Base-by-base conservation (phyloP, 2,113 vertebrate genomes). In the Siniperca knerii region DNA sequence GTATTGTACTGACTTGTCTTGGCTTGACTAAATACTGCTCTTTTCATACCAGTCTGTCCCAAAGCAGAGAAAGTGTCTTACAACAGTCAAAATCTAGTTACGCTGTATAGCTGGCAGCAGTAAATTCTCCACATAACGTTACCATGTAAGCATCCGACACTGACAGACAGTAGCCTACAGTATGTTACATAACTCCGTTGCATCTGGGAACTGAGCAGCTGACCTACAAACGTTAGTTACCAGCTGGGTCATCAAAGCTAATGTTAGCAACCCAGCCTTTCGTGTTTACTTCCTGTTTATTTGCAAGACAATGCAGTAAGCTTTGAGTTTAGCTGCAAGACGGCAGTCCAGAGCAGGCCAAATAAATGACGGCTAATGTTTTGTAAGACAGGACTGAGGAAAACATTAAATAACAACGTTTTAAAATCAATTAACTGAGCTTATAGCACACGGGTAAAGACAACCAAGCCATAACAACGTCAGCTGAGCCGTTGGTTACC, bases 401-500 rank as follows among this genome's bases (percentile, higher is more conserved):
- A 35, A 44, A 16, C 10, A 6, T 5, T 52, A 8, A 2, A 58
- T 3, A 61, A 20, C 8, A 71, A 16, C 4, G 11, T 29, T 29
- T 29, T 29, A 29, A 29, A 29, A 29, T 29, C 18, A 23, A 46
- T 57, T 18, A 62, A 20, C 25, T 37, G 0, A 44, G 12, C 12
- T 46, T 83, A 62, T 2, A 69, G 57, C 6, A 46, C 23, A 68
- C 16, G 66, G 6, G 18, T 20, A 46, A 29, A n/a, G 23, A 25
- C 11, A 57, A 15, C 50, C 4, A 15, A 67, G 10, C 4, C 21
- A 46, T n/a, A 29, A 79, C 6, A 35, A 58, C 4, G 29, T 52
- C n/a, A 79, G 66, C 40, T 57, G 18, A 67, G 10, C 23, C 6
- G 29, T 1, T 40, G 20, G 3, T 96, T 96, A 99, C 98, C 97